Evolutionary conservation across 37 sponge, comb jelly and placozoan genomes (phyloP), one percentile per base, ranked within the genome.

Genomic region (Aphrocallistes beatrix): DNA sequence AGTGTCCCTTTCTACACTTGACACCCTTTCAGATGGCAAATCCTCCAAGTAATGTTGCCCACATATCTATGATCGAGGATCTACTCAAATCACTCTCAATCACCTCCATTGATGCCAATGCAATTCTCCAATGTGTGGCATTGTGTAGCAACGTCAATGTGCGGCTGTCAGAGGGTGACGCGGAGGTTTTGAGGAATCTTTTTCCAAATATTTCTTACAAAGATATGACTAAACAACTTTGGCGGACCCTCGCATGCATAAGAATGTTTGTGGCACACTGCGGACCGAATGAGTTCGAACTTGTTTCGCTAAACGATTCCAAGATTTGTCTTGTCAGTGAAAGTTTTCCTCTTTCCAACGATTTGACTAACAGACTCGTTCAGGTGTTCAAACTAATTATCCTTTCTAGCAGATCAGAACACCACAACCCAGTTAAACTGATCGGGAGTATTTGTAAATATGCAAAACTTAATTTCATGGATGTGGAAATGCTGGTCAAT

Each of bases 201-300:
- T 60, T 60, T 60, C 75, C 75, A 28, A 60, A 60, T 13, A 60
- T 60, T 60, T 25, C 75, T 19, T 60, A 32, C n/a, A 60, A 60
- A 60, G 10, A 3, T 60, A 6, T 60, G 8, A 25, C 75, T 8
- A 28, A 28, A 25, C 1, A 28, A 6, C 28, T 25, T 30, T 60
- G 75, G 75, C 75, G n/a, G n/a, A 60, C 75, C 3, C 3, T 60
- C 28, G 8, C 8, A 60, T 28, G 75, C n/a, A 60, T 60, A 19
- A 60, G n/a, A 60, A 60, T 60, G 75, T 60, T 60, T 60, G 75
- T 60, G n/a, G 75, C 75, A 8, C 28, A 60, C 6, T 60, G 21
- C 75, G n/a, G n/a, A 60, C 75, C 75, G 1, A 28, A 60, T 13
- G 21, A 3, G 21, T 60, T 32, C 34, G 3, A 60, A 8, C 75